Evolutionary conservation across 2,797 vertebrate species (phyloP).

Genomic region (Cygnus olor): DNA sequence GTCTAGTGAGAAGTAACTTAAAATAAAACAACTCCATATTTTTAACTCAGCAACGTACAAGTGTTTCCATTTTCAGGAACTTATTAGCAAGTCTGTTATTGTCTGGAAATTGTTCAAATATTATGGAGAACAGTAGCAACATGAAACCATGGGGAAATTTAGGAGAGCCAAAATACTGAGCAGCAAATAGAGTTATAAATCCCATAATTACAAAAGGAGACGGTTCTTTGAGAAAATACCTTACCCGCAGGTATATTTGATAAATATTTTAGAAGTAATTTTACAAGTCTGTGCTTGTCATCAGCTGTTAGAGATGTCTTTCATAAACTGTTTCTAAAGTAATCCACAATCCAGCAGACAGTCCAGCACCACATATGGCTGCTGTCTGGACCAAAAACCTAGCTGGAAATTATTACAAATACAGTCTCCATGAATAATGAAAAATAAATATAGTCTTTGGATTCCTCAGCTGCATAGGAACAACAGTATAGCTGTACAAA

Average conservation of each 20-base stretch:
- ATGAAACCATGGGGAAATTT: neutral
- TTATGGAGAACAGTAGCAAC: neutral
- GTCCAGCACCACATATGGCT: neutral
- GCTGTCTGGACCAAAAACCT: neutral
- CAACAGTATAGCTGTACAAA: neutral
- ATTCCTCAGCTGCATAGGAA: conserved; percentile 20
- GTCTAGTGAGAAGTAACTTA: neutral
- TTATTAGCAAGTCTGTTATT: neutral
- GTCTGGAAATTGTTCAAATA: neutral
- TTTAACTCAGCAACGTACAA: neutral
- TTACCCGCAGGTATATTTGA: neutral
- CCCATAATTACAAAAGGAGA: neutral
- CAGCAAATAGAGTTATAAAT: neutral
- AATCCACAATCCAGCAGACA: neutral
- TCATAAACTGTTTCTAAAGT: neutral
- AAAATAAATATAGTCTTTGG: conserved; percentile 21
- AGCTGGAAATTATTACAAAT: neutral
- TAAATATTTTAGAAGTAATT: neutral
- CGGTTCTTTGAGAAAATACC: neutral
- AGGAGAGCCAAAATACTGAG: neutral
- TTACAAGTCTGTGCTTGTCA: neutral
- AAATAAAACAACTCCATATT: neutral
- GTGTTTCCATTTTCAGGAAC: neutral
- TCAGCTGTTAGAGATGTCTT: neutral
- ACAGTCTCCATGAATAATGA: neutral